Conservation (phyloP, 1,140 invertebrate species). For the Thereuonema tuberculata region DNA sequence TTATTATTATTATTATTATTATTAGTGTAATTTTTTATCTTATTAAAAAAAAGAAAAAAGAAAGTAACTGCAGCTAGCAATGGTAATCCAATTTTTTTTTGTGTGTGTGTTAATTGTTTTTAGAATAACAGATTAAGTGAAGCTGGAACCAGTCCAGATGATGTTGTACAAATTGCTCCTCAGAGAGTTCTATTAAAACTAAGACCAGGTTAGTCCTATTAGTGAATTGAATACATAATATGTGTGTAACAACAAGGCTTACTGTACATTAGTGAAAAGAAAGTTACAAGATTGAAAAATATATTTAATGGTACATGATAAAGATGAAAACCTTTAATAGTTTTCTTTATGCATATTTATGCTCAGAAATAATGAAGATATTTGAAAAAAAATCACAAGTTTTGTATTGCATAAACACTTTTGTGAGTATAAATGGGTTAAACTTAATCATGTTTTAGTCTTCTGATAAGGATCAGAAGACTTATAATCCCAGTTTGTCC, state of each 20-base stretch:
- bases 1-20: background rate
- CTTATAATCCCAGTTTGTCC: too few relatives aligned
- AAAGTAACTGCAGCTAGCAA: background rate
- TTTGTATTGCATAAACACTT: background rate
- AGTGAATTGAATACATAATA: too few relatives aligned
- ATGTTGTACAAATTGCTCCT: conserved; percentile 68
- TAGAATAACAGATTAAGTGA: conserved; percentile 1
- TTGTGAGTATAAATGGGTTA: too few relatives aligned
- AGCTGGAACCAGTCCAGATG: conserved; percentile 17
- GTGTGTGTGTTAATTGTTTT: background rate
- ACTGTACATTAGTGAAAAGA: too few relatives aligned
- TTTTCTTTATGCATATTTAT: conserved; percentile 9
- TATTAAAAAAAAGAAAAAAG: background rate
- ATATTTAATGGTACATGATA: conserved; percentile 4
- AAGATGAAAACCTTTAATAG: background rate
- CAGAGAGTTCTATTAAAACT: conserved; percentile 62
- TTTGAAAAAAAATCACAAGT: too few relatives aligned
- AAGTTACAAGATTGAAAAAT: background rate
- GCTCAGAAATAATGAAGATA: too few relatives aligned
- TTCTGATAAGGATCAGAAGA: too few relatives aligned
- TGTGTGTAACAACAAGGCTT: too few relatives aligned
- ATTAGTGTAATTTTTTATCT: background rate
- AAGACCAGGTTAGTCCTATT: conserved; percentile 68
- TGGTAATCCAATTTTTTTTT: background rate
- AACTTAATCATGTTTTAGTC: too few relatives aligned